Conservation (phyloP, 2,888 invertebrate species). For the Incurvaria masculella region DNA sequence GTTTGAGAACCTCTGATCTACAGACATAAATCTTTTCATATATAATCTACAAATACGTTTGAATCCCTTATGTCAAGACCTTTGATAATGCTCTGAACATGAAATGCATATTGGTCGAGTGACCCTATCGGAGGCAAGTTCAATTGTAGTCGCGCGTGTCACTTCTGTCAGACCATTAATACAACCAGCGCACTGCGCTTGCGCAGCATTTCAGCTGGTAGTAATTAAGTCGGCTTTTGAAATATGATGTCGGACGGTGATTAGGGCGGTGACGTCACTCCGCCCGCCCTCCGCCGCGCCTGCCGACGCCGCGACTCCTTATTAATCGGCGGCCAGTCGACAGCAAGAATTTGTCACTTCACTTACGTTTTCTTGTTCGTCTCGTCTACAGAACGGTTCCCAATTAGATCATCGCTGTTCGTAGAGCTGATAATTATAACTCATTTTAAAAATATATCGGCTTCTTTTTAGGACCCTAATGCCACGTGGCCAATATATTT, state of each 20-base stretch:
- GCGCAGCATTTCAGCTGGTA: neutral
- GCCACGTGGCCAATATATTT: too few relatives aligned
- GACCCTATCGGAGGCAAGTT: neutral
- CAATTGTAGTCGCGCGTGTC: neutral
- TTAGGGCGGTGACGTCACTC: neutral
- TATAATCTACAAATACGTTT: too few relatives aligned
- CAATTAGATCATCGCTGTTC: too few relatives aligned
- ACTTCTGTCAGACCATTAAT: neutral
- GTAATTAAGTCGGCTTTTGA: constrained; percentile 2
- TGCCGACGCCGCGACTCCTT: neutral
- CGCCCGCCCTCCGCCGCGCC: neutral
- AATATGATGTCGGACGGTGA: neutral
- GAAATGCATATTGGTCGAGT: too few relatives aligned
- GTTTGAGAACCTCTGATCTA: too few relatives aligned
- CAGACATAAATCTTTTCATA: too few relatives aligned
- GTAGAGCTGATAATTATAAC: too few relatives aligned
- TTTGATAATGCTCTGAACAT: too few relatives aligned
- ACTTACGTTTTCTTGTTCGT: constrained; percentile 8
- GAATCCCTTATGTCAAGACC: too few relatives aligned
- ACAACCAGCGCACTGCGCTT: neutral
- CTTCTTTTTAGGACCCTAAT: too few relatives aligned
- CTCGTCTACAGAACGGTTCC: constrained; percentile 3
- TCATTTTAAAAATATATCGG: too few relatives aligned
- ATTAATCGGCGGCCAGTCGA: neutral
- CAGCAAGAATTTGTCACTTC: neutral